Conservation (phyloP, 2,888 invertebrate genomes). For the Erynnis tages region DNA sequence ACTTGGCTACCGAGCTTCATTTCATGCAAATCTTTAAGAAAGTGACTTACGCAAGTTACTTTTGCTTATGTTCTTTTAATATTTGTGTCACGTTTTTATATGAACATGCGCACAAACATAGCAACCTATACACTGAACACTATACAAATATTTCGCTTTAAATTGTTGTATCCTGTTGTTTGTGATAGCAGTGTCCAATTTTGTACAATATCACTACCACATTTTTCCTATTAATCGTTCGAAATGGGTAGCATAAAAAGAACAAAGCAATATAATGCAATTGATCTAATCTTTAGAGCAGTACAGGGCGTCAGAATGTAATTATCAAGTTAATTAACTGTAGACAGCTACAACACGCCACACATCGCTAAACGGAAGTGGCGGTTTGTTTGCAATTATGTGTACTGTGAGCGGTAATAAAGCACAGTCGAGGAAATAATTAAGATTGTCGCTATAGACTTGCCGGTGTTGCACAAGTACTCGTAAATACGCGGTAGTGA, state of each 20-base stretch:
- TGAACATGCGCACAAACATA: too few relatives aligned
- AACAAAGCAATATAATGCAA: too few relatives aligned
- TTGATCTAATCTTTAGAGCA: neutral
- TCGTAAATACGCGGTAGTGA: too few relatives aligned
- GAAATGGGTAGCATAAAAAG: too few relatives aligned
- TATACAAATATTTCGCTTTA: too few relatives aligned
- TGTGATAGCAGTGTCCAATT: too few relatives aligned
- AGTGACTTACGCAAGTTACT: conserved; percentile 31
- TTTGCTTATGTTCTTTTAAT: neutral
- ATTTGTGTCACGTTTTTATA: neutral
- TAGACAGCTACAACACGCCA: neutral
- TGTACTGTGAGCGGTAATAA: neutral
- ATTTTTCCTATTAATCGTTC: too few relatives aligned
- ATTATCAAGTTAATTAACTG: conserved; percentile 12
- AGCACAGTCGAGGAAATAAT: conserved; percentile 34
- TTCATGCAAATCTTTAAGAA: conserved; percentile 55
- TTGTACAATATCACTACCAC: too few relatives aligned
- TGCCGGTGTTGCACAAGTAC: conserved; percentile 1
- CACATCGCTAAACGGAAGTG: neutral
- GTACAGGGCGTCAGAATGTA: neutral
- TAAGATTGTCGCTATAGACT: conserved; percentile 25
- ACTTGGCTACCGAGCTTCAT: conserved; percentile 57
- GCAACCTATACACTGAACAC: too few relatives aligned
- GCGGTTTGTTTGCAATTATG: conserved; percentile 8
- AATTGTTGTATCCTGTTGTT: too few relatives aligned